Evolutionary conservation across 1,140 invertebrate species (phyloP), one percentile per base, ranked within the genome.

Genomic region (Pseudachorutes palmiensis): DNA sequence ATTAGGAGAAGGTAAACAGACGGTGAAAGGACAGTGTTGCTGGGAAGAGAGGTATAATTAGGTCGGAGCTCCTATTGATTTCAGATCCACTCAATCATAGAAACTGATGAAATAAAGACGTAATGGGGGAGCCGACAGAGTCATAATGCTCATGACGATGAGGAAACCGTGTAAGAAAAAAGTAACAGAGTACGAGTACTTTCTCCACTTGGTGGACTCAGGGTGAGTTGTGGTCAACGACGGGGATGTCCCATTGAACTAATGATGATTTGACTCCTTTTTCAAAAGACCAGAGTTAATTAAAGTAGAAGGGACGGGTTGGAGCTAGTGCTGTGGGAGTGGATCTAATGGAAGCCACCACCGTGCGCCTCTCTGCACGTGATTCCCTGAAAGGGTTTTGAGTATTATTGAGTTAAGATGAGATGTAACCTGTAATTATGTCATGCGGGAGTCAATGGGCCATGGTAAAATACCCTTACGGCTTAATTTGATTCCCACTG

Each of bases 351-450:
- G 24, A 55, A 26, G 24, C 24, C 24, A 9, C 14, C 24, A 45
- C 36, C 36, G 9, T 45, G 36, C 19, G 36, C 9, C 19, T 45
- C 36, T n/a, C n/a, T n/a, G n/a, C n/a, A n/a, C n/a, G n/a, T n/a
- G n/a, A n/a, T n/a, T n/a, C n/a, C n/a, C n/a, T 12, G 36, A 19
- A 45, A 45, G 36, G 51, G 51, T 16, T 9, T 9, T 14, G 9
- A 26, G 5, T 55, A 22, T 55, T 55, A 55, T 55, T 55, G 24
- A 55, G 51, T 55, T 55, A 55, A 55, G 51, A 55, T 55, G 51
- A 24, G 51, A 55, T 26, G 12, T 55, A 55, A 26, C 51, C 51
- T 26, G 12, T 55, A 55, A 55, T 55, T 55, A 55, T 55, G 51
- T 55, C 51, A 55, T 12, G 12, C n/a, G n/a, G 24, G 24, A 55